Evolutionary conservation across 1,140 invertebrate genomes (phyloP), one percentile per base, ranked within the genome.

Genomic region (Anastatus disparis): DNA sequence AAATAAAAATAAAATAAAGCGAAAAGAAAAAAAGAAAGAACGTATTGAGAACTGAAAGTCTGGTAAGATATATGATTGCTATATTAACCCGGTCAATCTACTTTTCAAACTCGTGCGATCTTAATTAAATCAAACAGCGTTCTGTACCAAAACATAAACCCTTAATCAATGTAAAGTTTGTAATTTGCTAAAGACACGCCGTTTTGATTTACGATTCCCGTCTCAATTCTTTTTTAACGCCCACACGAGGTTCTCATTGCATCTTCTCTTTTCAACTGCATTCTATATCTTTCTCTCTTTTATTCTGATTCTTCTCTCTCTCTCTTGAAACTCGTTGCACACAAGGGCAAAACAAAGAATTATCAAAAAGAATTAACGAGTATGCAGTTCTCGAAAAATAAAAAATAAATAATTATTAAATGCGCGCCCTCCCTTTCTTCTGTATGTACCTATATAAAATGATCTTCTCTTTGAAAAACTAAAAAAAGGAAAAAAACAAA

Each of bases 61-160:
- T 13, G 2, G 13, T 15, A 56, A 58, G 53, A 67, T 67, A 67
- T 67, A 67, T 67, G 53, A 67, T 67, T 29, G 27, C 64, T 67
- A 58, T 58, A 67, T 67, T 67, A 67, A 67, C 52, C 53, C 29
- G 42, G 64, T 58, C 53, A 67, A 67, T 58, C 64, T 58, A 48
- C 44, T 68, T 68, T 68, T 68, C 22, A 59, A 70, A 70, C 44
- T 70, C 67, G 42, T 70, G 24, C 67, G 67, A 70, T 70, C 67
- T 70, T 70, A 70, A 70, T 70, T 70, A 62, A 70, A 70, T 70
- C 67, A 70, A 70, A 62, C n/a, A 62, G n/a, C 46, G 17, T 53
- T 65, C 10, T 6, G 17, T 38, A 31, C 13, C n/a, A 40, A 64
- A 53, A 17, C 31, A 65, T 53, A 42, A 67, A 55, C 56, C 48